Evolutionary conservation across 1,140 invertebrate genomes (phyloP).

Genomic region (Steinernema khuongi): DNA sequence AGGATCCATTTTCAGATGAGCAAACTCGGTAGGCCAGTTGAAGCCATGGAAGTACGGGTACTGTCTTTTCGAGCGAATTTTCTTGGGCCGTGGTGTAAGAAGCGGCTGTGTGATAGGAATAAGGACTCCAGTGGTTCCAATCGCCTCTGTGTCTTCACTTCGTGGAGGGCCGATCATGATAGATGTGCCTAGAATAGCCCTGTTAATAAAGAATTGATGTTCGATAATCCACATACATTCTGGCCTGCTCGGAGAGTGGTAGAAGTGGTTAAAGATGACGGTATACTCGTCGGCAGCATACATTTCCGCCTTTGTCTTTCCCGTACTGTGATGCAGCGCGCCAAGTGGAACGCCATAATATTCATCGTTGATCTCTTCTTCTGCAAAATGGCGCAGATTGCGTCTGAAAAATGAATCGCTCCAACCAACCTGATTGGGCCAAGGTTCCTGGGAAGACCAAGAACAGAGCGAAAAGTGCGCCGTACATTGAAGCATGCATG

Average conservation of each 20-base stretch:
- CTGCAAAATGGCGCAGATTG: background rate
- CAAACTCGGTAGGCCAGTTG: slow-evolving; percentile 46
- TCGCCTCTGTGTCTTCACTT: slow-evolving; percentile 33
- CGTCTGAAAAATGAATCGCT: background rate
- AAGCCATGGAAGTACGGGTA: background rate
- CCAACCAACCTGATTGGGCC: background rate
- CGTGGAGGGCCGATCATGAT: slow-evolving; percentile 53
- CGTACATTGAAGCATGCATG: background rate
- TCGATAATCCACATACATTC: slow-evolving; percentile 21
- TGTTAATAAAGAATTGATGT: background rate
- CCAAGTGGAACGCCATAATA: slow-evolving; percentile 1
- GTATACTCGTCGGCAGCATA: slow-evolving; percentile 55
- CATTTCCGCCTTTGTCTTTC: slow-evolving; percentile 36
- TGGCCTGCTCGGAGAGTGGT: slow-evolving; percentile 37
- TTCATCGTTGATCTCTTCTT: background rate
- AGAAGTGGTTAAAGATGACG: slow-evolving; percentile 53
- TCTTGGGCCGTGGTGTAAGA: slow-evolving; percentile 20
- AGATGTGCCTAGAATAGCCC: slow-evolving; percentile 42
- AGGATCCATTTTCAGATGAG: slow-evolving; percentile 14
- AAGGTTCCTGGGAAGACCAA: background rate
- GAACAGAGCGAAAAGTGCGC: background rate
- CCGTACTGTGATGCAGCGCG: background rate
- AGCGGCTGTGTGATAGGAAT: slow-evolving; percentile 44
- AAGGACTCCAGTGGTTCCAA: slow-evolving; percentile 43
- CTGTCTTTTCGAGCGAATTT: background rate